A percentile compares a stretch with the other conserved stretches of the same genome.
phyloP scores from a whole-genome alignment of 2,113 vertebrate species.

The Pristiophorus japonicus region DNA sequence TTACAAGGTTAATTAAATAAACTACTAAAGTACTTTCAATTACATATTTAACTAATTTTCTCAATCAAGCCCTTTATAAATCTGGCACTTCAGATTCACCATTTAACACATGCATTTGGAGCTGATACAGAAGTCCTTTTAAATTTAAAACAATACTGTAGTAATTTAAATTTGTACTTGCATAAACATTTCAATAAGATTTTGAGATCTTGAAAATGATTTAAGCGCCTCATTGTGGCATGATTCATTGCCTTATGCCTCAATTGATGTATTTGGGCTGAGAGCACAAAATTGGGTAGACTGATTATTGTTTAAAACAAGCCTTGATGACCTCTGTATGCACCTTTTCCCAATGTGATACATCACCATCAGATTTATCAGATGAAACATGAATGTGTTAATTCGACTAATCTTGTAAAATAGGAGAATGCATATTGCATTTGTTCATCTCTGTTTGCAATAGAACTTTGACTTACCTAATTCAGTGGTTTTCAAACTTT shows the following conservation, averaged over 20 bases:
- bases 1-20: background rate
- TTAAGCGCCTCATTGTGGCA: background rate
- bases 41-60: background rate
- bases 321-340: background rate
- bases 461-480: background rate
- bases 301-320: background rate
- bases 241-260: background rate
- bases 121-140: background rate
- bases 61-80: background rate
- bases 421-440: background rate
- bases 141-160: background rate
- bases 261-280: background rate
- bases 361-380: background rate
- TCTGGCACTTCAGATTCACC: background rate
- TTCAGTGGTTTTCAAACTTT: background rate
- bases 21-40: background rate
- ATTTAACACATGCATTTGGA: background rate
- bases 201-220: background rate
- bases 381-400: background rate
- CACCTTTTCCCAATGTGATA: background rate
- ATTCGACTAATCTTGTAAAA: background rate
- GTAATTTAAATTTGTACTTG: background rate
- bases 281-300: background rate
- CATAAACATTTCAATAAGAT: conserved; percentile 10
- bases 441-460: background rate